Conservation (phyloP, 2,888 invertebrate genomes). For the Elmis aenea region DNA sequence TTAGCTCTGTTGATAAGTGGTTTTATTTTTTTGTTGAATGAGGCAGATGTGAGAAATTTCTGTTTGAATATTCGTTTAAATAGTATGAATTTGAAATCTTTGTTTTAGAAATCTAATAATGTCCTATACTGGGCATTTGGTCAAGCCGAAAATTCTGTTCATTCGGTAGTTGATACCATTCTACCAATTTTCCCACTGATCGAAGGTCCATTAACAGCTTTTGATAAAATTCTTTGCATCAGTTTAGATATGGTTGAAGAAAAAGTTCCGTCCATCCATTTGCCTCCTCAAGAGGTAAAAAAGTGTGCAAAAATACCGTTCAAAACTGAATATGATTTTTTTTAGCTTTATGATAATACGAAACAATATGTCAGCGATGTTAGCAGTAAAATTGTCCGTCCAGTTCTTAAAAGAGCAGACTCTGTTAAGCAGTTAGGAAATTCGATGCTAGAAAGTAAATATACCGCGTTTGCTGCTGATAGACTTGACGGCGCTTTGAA, state of each 20-base stretch:
- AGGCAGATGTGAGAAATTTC: too few species aligned
- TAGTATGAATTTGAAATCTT: constrained; percentile 2
- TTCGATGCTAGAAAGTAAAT: constrained; percentile 63
- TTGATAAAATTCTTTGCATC: constrained; percentile 74
- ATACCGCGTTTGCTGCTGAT: constrained; percentile 69
- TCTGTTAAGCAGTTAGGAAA: constrained; percentile 75
- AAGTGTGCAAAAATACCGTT: neutral
- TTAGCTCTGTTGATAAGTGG: too few species aligned
- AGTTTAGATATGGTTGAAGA: constrained; percentile 83
- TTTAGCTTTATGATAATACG: constrained; percentile 74
- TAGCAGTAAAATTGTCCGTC: constrained; percentile 55
- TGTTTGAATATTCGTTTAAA: neutral
- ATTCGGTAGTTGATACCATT: constrained; percentile 67
- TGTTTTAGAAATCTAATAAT: constrained; percentile 61
- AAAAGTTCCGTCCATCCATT: constrained; percentile 72
- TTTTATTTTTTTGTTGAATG: too few species aligned
- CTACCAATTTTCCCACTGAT: constrained; percentile 68
- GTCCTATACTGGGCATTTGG: constrained; percentile 71
- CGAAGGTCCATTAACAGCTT: constrained; percentile 64
- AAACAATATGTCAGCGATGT: constrained; percentile 64
- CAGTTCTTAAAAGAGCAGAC: constrained; percentile 73
- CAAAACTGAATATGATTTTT: too few species aligned
- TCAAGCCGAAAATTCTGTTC: constrained; percentile 69
- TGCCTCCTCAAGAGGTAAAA: constrained; percentile 80
- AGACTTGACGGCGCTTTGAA: constrained; percentile 70